Percentiles rank a stretch among this genome's conserved stretches.
phyloP scores from a whole-genome alignment of 2,888 invertebrate genomes.

The Drosophila leonis region DNA sequence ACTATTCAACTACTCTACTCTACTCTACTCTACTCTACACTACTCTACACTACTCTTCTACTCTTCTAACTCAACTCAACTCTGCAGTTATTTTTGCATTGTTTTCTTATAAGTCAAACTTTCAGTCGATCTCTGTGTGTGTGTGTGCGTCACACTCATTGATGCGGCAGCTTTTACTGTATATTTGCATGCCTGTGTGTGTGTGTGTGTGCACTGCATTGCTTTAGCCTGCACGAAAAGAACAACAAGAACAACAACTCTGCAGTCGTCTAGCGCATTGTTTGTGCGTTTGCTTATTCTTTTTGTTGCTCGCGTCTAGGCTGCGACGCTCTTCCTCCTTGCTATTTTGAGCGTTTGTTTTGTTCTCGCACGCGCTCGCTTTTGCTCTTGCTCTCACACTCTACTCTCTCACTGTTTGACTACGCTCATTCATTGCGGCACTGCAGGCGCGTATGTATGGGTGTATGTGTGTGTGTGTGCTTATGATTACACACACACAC shows the following conservation, averaged over 20 bases:
- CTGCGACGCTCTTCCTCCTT: constrained; percentile 25
- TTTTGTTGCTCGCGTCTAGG: constrained; percentile 10
- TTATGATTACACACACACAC: constrained; percentile 17
- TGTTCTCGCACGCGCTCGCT: constrained; percentile 33
- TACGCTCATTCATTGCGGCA: constrained; percentile 52
- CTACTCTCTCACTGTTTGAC: constrained; percentile 7
- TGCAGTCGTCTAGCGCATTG: constrained; percentile 8
- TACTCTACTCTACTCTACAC: neutral
- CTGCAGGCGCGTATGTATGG: constrained; percentile 9
- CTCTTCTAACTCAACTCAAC: neutral
- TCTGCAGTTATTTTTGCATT: constrained; percentile 37
- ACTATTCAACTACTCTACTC: neutral
- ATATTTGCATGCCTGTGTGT: neutral
- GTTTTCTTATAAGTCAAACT: constrained; percentile 12
- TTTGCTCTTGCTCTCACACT: constrained; percentile 15
- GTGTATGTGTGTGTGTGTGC: too few species aligned
- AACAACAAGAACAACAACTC: constrained; percentile 1
- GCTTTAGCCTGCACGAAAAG: neutral
- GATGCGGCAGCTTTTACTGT: constrained; percentile 1
- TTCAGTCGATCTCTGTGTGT: neutral
- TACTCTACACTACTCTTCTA: neutral
- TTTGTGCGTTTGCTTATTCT: constrained; percentile 22
- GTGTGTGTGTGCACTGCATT: constrained; percentile 43
- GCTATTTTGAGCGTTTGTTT: constrained; percentile 43
- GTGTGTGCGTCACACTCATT: constrained; percentile 10